A percentile compares a stretch with the other conserved stretches of the same genome.
Conservation (phyloP, 37 sponge, comb jelly and placozoan species). For the Oopsacas minuta region DNA sequence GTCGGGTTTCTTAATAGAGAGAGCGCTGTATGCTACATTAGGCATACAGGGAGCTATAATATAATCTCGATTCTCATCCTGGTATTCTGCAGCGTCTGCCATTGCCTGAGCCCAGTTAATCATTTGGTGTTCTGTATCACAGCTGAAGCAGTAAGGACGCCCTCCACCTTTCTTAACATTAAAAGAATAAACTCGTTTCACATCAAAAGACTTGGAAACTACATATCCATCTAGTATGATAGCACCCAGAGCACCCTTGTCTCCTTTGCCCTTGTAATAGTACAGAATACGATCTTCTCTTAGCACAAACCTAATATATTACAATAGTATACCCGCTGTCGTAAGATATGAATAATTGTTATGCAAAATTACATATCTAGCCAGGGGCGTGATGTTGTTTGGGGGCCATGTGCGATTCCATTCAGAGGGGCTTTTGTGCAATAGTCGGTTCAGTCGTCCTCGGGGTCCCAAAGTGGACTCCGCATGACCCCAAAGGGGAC, state of each 20-base stretch:
- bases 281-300: constrained; percentile 12
- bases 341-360: too few species aligned
- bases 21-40: constrained; percentile 11
- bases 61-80: neutral
- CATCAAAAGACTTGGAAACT: neutral
- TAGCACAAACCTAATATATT: neutral
- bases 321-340: too few species aligned
- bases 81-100: constrained; percentile 5
- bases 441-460: too few species aligned
- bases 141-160: constrained; percentile 14
- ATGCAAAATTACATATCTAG: too few species aligned
- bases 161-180: constrained; percentile 11
- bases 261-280: constrained; percentile 15
- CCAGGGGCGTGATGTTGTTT: too few species aligned
- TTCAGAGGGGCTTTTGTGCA: too few species aligned
- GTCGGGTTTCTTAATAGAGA: constrained; percentile 14
- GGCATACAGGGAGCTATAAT: neutral
- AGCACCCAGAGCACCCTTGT: neutral
- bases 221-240: neutral
- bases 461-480: too few species aligned
- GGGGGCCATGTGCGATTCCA: too few species aligned
- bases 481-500: too few species aligned
- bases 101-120: constrained; percentile 16
- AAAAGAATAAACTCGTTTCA: neutral
- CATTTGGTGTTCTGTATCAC: neutral